phyloP scores from a whole-genome alignment of 1,140 invertebrate species.

The Chymomyza costata region DNA sequence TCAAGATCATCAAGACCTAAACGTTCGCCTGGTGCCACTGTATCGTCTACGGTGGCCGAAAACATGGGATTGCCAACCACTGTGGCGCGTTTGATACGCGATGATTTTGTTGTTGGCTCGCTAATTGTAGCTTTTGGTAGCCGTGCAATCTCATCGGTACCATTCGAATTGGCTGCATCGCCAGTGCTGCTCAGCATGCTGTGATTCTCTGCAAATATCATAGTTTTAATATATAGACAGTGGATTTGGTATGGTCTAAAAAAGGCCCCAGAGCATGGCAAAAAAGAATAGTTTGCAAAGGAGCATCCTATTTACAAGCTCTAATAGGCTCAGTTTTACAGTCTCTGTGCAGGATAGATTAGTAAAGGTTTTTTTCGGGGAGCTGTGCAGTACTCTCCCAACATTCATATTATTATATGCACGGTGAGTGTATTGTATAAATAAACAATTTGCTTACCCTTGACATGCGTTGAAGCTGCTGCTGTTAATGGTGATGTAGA shows the following conservation, averaged over 20 bases:
- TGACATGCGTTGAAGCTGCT: slow-evolving; percentile 13
- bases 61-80: slow-evolving; percentile 93
- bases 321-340: too few species aligned
- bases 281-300: too few species aligned
- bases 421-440: too few species aligned
- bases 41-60: slow-evolving; percentile 77
- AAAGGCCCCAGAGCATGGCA: too few species aligned
- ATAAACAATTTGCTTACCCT: too few species aligned
- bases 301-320: too few species aligned
- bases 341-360: too few species aligned
- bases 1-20: slow-evolving; percentile 87
- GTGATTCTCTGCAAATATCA: slow-evolving; percentile 29
- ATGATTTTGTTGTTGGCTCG: slow-evolving; percentile 76
- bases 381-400: too few species aligned
- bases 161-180: slow-evolving; percentile 60
- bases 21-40: slow-evolving; percentile 76
- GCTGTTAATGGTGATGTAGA: slow-evolving; percentile 18
- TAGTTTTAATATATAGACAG: too few species aligned
- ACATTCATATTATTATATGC: too few species aligned
- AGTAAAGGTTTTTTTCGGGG: too few species aligned
- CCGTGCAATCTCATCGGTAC: slow-evolving; percentile 55
- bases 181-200: slow-evolving; percentile 56
- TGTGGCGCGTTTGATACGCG: slow-evolving; percentile 84
- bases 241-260: too few species aligned
- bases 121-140: slow-evolving; percentile 50